A percentile compares a stretch with the other conserved stretches of the same genome.
phyloP scores from a whole-genome alignment of 2,888 invertebrate genomes.

The Orchestes rusci region DNA sequence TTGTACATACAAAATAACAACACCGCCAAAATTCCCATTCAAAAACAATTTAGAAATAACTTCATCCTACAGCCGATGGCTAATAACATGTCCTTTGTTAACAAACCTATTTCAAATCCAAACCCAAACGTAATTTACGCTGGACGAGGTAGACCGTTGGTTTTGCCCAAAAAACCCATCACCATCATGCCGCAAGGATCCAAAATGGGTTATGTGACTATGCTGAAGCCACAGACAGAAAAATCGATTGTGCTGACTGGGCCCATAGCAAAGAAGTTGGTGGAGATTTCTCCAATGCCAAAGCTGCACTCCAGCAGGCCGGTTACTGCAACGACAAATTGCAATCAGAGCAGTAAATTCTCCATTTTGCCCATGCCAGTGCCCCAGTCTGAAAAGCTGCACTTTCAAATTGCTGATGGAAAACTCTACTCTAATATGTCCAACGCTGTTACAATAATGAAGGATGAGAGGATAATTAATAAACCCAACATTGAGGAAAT shows the following conservation, averaged over 20 bases:
- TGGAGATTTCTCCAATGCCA: slow-evolving; percentile 52
- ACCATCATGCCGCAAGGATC: slow-evolving; percentile 45
- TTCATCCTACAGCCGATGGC: no score
- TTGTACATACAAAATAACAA: slow-evolving; percentile 54
- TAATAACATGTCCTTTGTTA: no score
- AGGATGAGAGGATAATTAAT: slow-evolving; percentile 36
- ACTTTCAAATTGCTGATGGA: slow-evolving; percentile 57
- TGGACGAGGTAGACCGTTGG: slow-evolving; percentile 46
- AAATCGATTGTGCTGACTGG: slow-evolving; percentile 52
- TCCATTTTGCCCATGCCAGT: slow-evolving; percentile 36
- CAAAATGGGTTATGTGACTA: slow-evolving; percentile 50
- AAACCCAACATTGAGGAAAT: neutral
- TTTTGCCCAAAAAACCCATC: slow-evolving; percentile 49
- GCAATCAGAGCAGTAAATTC: slow-evolving; percentile 41
- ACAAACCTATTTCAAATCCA: no score
- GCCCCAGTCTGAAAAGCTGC: slow-evolving; percentile 53
- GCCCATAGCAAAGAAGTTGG: slow-evolving; percentile 53
- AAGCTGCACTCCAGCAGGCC: slow-evolving; percentile 52
- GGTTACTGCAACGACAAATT: slow-evolving; percentile 51
- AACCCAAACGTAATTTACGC: slow-evolving; percentile 36
- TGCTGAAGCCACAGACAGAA: slow-evolving; percentile 46
- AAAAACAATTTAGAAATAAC: slow-evolving; percentile 24
- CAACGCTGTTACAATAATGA: slow-evolving; percentile 50
- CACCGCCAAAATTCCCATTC: slow-evolving; percentile 21
- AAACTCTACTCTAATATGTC: slow-evolving; percentile 26